Base-by-base conservation (phyloP, 2,113 vertebrate species). In the Mesoclemmys tuberculata region DNA sequence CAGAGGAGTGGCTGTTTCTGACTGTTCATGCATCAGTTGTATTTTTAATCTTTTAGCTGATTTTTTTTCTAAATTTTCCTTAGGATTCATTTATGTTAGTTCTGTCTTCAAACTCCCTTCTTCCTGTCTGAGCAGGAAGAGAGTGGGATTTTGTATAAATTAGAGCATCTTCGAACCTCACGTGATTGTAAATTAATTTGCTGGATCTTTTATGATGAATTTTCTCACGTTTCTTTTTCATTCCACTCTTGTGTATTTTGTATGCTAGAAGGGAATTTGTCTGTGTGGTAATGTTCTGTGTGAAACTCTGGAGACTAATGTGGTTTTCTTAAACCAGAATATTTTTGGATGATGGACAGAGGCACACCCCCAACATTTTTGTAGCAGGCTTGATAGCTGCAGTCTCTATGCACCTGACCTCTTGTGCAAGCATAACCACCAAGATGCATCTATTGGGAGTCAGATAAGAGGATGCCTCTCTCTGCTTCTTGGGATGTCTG, bases 91-190 rank as follows among this genome's bases (percentile, higher is more conserved):
- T 91, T 91, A 51, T 2, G 6, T 86, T 93, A 82, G 16, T 56
- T 93, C 71, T 84, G 49, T 91, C 75, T 90, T 80, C 64, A 88
- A 0, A 31, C 8, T 93, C 88, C 95, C 56, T 54, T 92, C 94
- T 92, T 19, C 44, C 6, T 91, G 75, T 54, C 74, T 91, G 0
- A 82, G 44, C 27, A 19, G 75, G 38, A 19, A 80, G 88, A 90
- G 84, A 68, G 82, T 51, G 29, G 13, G 2, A 0, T 58, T 74
- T 35, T 49, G 18, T 48, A 12, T 21, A 38, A 95, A 91, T 55
- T 74, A 68, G 41, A 2, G 9, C 87, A 64, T 81, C 10, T 41
- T 74, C 41, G 38, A 74, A 26, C 10, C 71, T 74, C 46, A n/a
- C 4, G 7, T 74, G 44, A 90, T 5, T 89, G 18, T 38, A 89